Conservation (phyloP, 2,113 vertebrate species). For the Dromiciops gliroides region DNA sequence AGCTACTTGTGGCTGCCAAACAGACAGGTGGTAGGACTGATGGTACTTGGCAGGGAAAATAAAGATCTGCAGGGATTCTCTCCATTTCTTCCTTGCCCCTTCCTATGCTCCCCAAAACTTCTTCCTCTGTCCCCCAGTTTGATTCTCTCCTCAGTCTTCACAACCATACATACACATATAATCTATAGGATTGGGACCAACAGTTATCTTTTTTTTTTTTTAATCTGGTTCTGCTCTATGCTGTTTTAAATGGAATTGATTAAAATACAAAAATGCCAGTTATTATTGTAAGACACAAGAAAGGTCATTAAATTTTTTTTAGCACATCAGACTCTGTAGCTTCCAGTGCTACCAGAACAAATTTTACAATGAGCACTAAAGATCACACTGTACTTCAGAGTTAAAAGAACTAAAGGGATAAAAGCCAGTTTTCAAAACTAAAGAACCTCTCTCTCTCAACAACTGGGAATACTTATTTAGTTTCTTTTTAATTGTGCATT, state of each 20-base stretch:
- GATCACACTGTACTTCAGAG: neutral
- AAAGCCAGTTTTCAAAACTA: constrained; percentile 24
- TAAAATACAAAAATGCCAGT: neutral
- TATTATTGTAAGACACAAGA: constrained; percentile 22
- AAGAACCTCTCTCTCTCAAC: constrained; percentile 20
- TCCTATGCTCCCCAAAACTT: constrained; percentile 17
- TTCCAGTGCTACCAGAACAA: constrained; percentile 16
- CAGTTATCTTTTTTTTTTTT: constrained; percentile 13
- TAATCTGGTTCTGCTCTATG: constrained; percentile 15
- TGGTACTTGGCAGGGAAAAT: constrained; percentile 62
- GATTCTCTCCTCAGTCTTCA: neutral
- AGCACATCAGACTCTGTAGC: constrained; percentile 27
- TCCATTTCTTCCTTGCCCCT: neutral
- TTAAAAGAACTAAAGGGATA: neutral
- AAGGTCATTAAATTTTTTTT: constrained; percentile 30
- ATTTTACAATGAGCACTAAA: neutral
- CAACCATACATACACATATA: neutral
- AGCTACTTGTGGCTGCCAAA: constrained; percentile 73
- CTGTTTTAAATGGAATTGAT: constrained; percentile 49
- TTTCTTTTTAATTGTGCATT: constrained; percentile 27
- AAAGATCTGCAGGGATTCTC: constrained; percentile 57
- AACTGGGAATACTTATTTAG: neutral
- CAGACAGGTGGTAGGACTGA: constrained; percentile 78
- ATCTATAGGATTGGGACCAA: neutral
- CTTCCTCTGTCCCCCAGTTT: neutral